Conservation (phyloP, 2,113 vertebrate species). For the Muscicapa adusta region DNA sequence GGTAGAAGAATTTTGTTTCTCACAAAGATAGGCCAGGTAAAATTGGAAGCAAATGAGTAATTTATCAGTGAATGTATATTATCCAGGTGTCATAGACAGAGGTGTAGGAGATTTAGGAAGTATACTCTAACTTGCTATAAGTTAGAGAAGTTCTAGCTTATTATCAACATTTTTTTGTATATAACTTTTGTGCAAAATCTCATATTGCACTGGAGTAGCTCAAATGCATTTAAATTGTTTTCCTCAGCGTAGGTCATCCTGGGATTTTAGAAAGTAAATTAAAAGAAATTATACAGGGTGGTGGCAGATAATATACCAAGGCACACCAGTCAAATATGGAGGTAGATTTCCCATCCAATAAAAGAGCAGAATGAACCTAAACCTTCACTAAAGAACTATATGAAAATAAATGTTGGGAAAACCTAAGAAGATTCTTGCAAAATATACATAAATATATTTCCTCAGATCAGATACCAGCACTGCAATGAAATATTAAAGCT, state of each 20-base stretch:
- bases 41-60: neutral
- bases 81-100: neutral
- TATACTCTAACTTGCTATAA: neutral
- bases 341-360: neutral
- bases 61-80: neutral
- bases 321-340: neutral
- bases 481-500: slow-evolving; percentile 9
- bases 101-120: neutral
- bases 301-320: neutral
- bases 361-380: neutral
- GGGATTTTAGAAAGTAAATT: neutral
- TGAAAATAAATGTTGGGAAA: neutral
- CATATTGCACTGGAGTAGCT: neutral
- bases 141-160: neutral
- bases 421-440: neutral
- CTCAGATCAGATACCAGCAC: neutral
- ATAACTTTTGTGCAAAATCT: neutral
- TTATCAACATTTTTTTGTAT: neutral
- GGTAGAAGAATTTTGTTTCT: neutral
- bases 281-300: neutral
- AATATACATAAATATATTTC: neutral
- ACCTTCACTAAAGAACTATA: neutral
- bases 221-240: neutral
- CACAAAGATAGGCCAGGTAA: neutral
- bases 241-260: neutral